Conservation (phyloP, 1,140 invertebrate species). For the Meloidogyne exigua region DNA sequence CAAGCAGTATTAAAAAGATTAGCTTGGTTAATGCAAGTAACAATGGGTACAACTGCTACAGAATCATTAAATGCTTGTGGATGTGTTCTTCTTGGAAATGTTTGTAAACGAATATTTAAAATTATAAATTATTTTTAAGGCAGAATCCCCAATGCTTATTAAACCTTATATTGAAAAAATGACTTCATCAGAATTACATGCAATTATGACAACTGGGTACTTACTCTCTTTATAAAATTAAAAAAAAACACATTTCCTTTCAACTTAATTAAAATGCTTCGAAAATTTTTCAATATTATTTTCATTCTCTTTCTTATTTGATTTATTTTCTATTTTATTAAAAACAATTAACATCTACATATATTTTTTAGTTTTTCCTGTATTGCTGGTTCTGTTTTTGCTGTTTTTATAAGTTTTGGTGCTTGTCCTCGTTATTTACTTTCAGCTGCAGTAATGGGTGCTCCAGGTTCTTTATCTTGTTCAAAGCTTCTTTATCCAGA, state of each 20-base stretch:
- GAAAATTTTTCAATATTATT: too few relatives aligned
- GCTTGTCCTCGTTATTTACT: constrained; percentile 72
- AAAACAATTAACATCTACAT: too few relatives aligned
- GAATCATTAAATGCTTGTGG: constrained; percentile 84
- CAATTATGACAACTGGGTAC: constrained; percentile 81
- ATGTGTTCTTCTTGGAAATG: constrained; percentile 84
- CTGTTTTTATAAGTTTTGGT: constrained; percentile 73
- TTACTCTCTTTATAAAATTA: too few relatives aligned
- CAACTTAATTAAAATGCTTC: too few relatives aligned
- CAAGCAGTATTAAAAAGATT: constrained; percentile 27
- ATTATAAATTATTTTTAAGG: constrained; percentile 54
- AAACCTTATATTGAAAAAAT: constrained; percentile 77
- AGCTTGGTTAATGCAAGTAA: constrained; percentile 27
- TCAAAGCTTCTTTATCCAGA: constrained; percentile 54
- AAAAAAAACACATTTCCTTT: too few relatives aligned
- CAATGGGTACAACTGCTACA: constrained; percentile 79
- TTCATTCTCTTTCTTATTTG: too few relatives aligned
- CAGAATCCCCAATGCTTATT: constrained; percentile 79
- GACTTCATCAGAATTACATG: constrained; percentile 84
- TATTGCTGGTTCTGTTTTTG: constrained; percentile 86
- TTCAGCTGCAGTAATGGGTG: constrained; percentile 60
- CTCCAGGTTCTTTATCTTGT: constrained; percentile 58
- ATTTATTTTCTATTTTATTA: too few relatives aligned
- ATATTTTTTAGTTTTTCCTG: constrained; percentile 75
- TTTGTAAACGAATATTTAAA: not conserved